Evolutionary conservation across 2,888 invertebrate genomes (phyloP).

Genomic region (Plagodis pulveraria): DNA sequence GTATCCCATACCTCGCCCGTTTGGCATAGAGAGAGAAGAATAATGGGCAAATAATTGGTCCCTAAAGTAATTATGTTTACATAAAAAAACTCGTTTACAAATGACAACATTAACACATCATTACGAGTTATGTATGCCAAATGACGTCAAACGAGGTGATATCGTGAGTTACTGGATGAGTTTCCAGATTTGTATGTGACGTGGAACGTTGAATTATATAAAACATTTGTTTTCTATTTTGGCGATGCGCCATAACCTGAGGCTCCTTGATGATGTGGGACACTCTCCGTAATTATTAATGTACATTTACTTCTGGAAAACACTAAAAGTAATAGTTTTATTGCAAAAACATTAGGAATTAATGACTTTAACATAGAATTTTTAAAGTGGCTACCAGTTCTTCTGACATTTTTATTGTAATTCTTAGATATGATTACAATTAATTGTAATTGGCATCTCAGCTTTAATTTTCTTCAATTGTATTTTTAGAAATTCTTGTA

Average conservation of each 20-base stretch:
- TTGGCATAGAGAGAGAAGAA: background rate
- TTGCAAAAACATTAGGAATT: no score
- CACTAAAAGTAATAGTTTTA: no score
- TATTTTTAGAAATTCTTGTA: no score
- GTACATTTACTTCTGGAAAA: background rate
- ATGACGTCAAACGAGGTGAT: slow-evolving; percentile 23
- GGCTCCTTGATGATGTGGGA: slow-evolving; percentile 1
- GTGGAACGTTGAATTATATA: slow-evolving; percentile 21
- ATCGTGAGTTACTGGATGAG: slow-evolving; percentile 18
- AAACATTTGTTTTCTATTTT: slow-evolving; percentile 22
- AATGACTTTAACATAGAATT: no score
- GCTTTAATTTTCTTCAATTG: no score
- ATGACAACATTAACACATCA: slow-evolving; percentile 19
- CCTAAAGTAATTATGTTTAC: slow-evolving; percentile 15
- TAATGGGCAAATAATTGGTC: slow-evolving; percentile 19
- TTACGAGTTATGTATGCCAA: slow-evolving; percentile 22
- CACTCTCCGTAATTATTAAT: slow-evolving; percentile 11
- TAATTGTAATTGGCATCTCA: no score
- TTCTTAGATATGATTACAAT: no score
- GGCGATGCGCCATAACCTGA: slow-evolving; percentile 19
- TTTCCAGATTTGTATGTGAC: slow-evolving; percentile 18
- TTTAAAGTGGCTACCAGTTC: no score
- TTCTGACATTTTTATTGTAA: no score
- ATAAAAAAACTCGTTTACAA: slow-evolving; percentile 15
- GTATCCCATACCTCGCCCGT: no score